These are phyloP conservation scores for Danio jaintianensis DNA, from an alignment of 2,797 vertebrate genomes.

Conservation along the genomic window DNA sequence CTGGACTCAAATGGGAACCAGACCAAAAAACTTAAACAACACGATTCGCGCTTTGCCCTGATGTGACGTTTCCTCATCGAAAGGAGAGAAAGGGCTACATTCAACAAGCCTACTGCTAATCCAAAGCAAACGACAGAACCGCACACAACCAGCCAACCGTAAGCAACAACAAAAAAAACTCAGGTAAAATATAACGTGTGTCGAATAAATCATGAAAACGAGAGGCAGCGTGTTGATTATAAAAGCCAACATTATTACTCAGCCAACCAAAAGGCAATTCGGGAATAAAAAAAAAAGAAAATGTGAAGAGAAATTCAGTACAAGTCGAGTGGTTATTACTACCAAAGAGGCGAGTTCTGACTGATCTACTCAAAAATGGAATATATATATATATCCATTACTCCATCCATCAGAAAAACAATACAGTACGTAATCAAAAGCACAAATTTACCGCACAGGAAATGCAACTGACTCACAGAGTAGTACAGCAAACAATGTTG, in stretches of 20 bases:
- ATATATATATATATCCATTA: neutral
- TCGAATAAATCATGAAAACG: neutral
- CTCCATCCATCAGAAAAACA: constrained; percentile 1
- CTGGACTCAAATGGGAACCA: neutral
- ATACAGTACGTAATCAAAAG: constrained; percentile 31
- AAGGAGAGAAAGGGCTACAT: neutral
- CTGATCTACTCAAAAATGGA: neutral
- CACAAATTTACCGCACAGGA: constrained; percentile 7
- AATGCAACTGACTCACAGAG: constrained; percentile 34
- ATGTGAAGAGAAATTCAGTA: neutral
- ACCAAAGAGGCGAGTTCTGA: constrained; percentile 24
- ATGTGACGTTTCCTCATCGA: neutral
- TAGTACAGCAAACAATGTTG: constrained; percentile 17
- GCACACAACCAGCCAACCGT: neutral
- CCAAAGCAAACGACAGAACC: constrained; percentile 2
- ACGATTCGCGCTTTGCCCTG: neutral
- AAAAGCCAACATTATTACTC: constrained; percentile 10
- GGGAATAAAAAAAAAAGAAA: neutral
- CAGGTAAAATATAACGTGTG: constrained; percentile 29
- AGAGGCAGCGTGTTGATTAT: constrained; percentile 8
- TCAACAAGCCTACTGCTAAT: neutral
- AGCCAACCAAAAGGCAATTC: constrained; percentile 12
- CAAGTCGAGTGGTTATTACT: constrained; percentile 41
- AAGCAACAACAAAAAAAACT: constrained; percentile 6
- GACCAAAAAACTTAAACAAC: neutral